phyloP scores from a whole-genome alignment of 2,113 vertebrate genomes.

The Dolichallabes microphthalmus region DNA sequence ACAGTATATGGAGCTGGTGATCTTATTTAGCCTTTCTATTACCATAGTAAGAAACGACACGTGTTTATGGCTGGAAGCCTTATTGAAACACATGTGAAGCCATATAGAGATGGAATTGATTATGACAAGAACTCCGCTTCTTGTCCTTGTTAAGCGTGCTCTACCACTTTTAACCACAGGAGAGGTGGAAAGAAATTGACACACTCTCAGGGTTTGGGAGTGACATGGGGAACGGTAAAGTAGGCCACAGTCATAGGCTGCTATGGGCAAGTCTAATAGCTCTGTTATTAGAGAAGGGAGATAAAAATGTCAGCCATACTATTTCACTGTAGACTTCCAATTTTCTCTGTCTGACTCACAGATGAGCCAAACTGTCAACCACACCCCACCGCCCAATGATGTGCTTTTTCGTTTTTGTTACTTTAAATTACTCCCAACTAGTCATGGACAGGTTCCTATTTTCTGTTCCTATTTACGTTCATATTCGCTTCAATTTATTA shows the following conservation, averaged over 20 bases:
- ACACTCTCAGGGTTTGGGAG: slow-evolving; percentile 45
- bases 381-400: background rate
- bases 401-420: background rate
- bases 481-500: background rate
- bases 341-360: slow-evolving; percentile 10
- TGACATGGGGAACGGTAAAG: slow-evolving; percentile 47
- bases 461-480: background rate
- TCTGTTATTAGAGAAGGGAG: slow-evolving; percentile 44
- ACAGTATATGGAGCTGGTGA: background rate
- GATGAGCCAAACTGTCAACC: slow-evolving; percentile 29
- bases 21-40: slow-evolving; percentile 2
- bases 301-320: slow-evolving; percentile 49
- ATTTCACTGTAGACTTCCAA: slow-evolving; percentile 30
- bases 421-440: background rate
- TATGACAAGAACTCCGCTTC: slow-evolving; percentile 33
- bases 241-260: slow-evolving; percentile 51
- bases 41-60: background rate
- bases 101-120: slow-evolving; percentile 38
- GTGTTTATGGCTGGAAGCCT: background rate
- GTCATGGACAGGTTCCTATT: background rate
- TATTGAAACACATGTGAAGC: slow-evolving; percentile 13
- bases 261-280: slow-evolving; percentile 49
- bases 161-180: slow-evolving; percentile 35
- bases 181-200: slow-evolving; percentile 16
- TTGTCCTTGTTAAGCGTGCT: slow-evolving; percentile 24